Evolutionary conservation across 1,140 invertebrate species (phyloP), one percentile per base, ranked within the genome.

Genomic region (Trypoxylus dichotomus): DNA sequence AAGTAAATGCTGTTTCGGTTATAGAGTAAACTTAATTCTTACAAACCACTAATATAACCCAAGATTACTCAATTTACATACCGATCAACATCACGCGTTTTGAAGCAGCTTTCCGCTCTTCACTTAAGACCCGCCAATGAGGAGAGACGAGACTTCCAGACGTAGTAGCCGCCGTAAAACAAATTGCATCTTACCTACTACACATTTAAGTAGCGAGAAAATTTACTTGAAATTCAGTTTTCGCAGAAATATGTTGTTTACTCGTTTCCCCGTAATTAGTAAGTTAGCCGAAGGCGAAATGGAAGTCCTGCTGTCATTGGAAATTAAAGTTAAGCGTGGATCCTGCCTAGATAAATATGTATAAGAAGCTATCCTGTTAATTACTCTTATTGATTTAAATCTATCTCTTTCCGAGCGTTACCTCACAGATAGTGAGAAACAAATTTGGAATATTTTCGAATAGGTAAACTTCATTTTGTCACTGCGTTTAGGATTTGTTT

Each of bases 231-330:
- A 74, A 79, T 76, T 79, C 71, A 79, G 78, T 79, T 79, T 79
- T 76, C 78, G 73, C 78, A 79, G 78, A 79, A 79, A 79, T 79
- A 79, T 79, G 78, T 79, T 79, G 78, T 79, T 79, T 79, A 76
- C 75, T 76, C 75, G 71, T 37, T 72, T 76, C 78, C 73, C 54
- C 32, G 78, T 79, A 79, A 79, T 79, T 79, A 79, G 75, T 79
- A 76, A 71, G 75, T 37, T 74, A 63, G 75, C 78, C 78, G 54
- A 19, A 74, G 78, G 71, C 75, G 78, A 47, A 13, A 72, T 37
- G 78, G 58, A 63, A 76, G 78, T 79, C 75, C 75, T 76, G 78
- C 78, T 76, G 58, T 68, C 74, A 79, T 76, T 76, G 78, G 78
- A 79, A 79, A 79, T 76, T 79, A 79, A 79, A 79, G 74, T 76